Evolutionary conservation across 2,888 invertebrate species (phyloP), one percentile per base, ranked within the genome.

Genomic region (Agrilus biguttatus): DNA sequence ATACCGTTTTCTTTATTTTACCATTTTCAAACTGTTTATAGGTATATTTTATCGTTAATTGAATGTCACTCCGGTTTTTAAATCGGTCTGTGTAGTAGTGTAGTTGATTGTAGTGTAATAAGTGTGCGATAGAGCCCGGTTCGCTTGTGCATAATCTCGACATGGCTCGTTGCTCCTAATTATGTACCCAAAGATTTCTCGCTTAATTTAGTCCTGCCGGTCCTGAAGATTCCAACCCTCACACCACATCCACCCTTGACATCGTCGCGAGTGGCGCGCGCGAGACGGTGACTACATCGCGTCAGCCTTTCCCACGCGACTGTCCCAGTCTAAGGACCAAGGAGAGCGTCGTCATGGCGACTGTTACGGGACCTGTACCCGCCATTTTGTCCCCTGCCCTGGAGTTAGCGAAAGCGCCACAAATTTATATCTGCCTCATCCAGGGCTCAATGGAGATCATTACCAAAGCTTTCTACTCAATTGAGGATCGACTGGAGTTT

Each of bases 371-470:
- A 47, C 48, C 49, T 51, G 57, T 58, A 54, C 57, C 28, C 62
- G 63, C 63, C 63, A 63, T 65, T 64, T 63, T 64, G 62, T 61
- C 60, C 58, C 53, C 56, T 51, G 50, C 51, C 50, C 53, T 52
- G 61, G 63, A 61, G 65, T 63, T 64, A 63, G 63, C 62, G 62
- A 60, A 60, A 63, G 62, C 65, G 66, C 66, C 66, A 63, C 67
- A 66, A 67, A 66, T 66, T 63, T 66, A 63, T 65, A 67, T 67
- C 66, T 65, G 69, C 69, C 65, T 65, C 67, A 64, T 62, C 67
- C 67, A 56, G 61, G 67, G 67, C 70, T 62, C 60, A 62, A 55
- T 61, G 65, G 66, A 65, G 64, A 64, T 71, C 71, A 66, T 67
- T 66, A 66, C 66, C 64, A 65, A 66, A 67, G 66, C 66, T 66